phyloP scores from a whole-genome alignment of 2,888 invertebrate species.

The Athetis lepigone region DNA sequence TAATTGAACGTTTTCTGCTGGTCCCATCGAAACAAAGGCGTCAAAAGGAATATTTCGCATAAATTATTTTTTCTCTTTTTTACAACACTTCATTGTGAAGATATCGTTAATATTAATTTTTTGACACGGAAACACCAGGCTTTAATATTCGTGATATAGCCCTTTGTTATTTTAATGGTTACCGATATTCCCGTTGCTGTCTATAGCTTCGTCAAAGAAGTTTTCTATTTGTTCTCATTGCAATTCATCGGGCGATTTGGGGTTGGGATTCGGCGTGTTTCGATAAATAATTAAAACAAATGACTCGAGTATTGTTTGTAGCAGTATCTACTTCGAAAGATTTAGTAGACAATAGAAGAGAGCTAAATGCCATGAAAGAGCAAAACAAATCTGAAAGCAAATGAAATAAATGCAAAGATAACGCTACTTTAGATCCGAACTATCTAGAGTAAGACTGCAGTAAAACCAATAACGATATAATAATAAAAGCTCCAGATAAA shows the following conservation, averaged over 20 bases:
- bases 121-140: conserved; percentile 85
- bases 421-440: background rate
- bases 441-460: conserved; percentile 17
- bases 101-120: conserved; percentile 91
- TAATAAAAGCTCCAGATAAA: conserved; percentile 31
- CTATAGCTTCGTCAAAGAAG: conserved; percentile 53
- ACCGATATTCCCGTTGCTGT: conserved; percentile 66
- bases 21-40: conserved; percentile 82
- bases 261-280: conserved; percentile 22
- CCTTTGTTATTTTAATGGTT: conserved; percentile 89
- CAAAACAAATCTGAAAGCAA: background rate
- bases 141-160: conserved; percentile 86
- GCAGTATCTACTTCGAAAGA: background rate
- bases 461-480: conserved; percentile 13
- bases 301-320: conserved; percentile 13
- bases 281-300: conserved; percentile 41
- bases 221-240: conserved; percentile 56
- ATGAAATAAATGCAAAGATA: conserved; percentile 6
- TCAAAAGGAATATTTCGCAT: conserved; percentile 88
- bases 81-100: conserved; percentile 87
- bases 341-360: background rate
- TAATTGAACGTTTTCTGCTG: conserved; percentile 80
- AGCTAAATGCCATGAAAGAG: background rate
- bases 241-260: conserved; percentile 47
- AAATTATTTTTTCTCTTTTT: conserved; percentile 86